These are phyloP conservation scores for Psephotus haematonotus DNA, from an alignment of 2,113 vertebrate genomes.

Conservation along the genomic window DNA sequence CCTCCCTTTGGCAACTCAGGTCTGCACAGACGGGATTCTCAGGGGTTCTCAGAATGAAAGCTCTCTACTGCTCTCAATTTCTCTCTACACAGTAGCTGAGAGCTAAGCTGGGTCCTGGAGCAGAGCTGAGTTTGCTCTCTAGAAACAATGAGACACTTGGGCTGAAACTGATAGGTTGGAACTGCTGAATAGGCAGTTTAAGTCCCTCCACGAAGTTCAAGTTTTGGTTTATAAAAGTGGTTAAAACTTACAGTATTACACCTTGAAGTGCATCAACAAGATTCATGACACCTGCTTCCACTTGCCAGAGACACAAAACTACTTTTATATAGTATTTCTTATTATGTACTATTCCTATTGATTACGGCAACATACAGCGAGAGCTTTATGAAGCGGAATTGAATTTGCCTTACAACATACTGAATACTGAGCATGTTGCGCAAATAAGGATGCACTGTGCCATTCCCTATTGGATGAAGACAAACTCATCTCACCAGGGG, in stretches of 20 bases:
- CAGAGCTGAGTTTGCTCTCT: not conserved
- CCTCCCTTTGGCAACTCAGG: not conserved
- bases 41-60: not conserved
- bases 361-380: not conserved
- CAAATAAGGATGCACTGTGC: not conserved
- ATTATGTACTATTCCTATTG: not conserved
- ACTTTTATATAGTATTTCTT: not conserved
- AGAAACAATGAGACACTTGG: accelerated
- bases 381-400: not conserved
- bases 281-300: not conserved
- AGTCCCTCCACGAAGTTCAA: not conserved
- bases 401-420: not conserved
- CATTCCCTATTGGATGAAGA: not conserved
- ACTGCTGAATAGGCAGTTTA: not conserved
- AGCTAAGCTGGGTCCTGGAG: not conserved
- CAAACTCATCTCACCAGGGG: not conserved
- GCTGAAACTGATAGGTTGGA: not conserved
- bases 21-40: not conserved
- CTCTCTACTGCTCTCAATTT: not conserved
- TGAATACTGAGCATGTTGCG: not conserved
- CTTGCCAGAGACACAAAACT: not conserved
- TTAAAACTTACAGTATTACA: not conserved
- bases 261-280: not conserved
- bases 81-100: not conserved
- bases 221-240: not conserved